These are phyloP conservation scores for Umimayanthus chanpuru DNA, from an alignment of 92 coral and sea anemone genomes.

Conservation along the genomic window DNA sequence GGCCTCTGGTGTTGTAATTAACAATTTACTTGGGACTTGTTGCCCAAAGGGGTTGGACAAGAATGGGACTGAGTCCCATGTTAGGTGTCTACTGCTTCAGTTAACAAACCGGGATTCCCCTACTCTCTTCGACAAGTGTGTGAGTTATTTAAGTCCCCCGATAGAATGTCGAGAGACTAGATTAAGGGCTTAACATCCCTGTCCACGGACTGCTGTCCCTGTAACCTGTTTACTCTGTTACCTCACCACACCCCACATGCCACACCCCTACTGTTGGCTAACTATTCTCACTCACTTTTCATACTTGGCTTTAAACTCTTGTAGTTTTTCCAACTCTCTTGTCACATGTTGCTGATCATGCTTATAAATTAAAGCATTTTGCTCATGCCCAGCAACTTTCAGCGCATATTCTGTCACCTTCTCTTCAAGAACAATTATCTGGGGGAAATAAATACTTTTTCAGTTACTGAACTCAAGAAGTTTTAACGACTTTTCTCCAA, in stretches of 20 bases:
- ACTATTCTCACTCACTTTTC: constrained; percentile 68
- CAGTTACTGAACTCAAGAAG: background rate
- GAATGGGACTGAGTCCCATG: too few species aligned
- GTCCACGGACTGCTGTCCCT: too few species aligned
- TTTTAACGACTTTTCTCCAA: too few species aligned
- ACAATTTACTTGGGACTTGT: too few species aligned
- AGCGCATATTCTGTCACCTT: constrained; percentile 89
- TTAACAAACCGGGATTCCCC: too few species aligned
- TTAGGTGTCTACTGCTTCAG: too few species aligned
- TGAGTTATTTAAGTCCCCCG: too few species aligned
- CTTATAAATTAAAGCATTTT: constrained; percentile 64
- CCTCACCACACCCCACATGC: background rate
- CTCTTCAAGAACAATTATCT: constrained; percentile 88
- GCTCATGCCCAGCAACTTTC: constrained; percentile 91
- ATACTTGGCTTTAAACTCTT: constrained; percentile 71
- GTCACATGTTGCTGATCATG: constrained; percentile 71
- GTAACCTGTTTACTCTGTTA: background rate
- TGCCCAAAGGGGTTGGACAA: too few species aligned
- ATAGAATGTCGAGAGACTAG: too few species aligned
- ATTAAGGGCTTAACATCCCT: too few species aligned
- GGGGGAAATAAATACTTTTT: background rate
- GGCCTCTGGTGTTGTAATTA: too few species aligned
- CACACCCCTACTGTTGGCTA: background rate
- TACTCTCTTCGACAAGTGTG: too few species aligned
- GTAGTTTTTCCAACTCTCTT: constrained; percentile 70